A percentile compares a stretch with the other conserved stretches of the same genome.
Evolutionary conservation across 2,888 invertebrate genomes (phyloP).

Genomic region (Nomada flava): DNA sequence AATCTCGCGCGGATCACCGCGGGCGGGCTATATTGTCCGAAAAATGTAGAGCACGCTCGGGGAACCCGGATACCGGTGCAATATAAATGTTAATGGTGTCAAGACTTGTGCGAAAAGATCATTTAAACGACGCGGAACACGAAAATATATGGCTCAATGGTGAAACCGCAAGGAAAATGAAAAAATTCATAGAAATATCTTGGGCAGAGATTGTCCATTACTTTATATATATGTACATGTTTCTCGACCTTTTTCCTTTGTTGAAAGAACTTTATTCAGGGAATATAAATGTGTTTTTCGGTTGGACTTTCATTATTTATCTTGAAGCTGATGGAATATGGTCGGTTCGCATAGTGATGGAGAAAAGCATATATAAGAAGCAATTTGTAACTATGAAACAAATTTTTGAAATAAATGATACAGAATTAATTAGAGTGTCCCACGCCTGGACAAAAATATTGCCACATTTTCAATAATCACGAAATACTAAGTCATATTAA

Average conservation of each 20-base stretch:
- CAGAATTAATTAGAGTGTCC: too few species aligned
- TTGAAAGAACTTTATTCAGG: not conserved
- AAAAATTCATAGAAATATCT: slow-evolving; percentile 38
- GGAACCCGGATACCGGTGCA: slow-evolving; percentile 68
- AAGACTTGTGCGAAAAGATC: slow-evolving; percentile 47
- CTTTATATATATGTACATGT: not conserved
- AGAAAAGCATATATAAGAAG: not conserved
- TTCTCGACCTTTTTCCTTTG: not conserved
- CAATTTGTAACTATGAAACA: too few species aligned
- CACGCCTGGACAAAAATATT: too few species aligned
- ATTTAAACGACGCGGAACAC: slow-evolving; percentile 37
- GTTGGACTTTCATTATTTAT: not conserved
- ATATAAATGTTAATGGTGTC: slow-evolving; percentile 79
- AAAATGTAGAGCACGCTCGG: slow-evolving; percentile 64
- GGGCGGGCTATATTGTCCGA: slow-evolving; percentile 73
- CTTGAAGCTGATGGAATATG: not conserved
- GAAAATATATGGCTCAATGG: slow-evolving; percentile 46
- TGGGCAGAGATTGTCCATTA: not conserved
- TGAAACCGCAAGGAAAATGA: slow-evolving; percentile 58
- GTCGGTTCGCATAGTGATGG: too few species aligned
- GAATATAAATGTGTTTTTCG: not conserved
- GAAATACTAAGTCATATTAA: too few species aligned
- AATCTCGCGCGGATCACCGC: slow-evolving; percentile 53
- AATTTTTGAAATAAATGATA: too few species aligned
- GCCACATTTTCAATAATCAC: too few species aligned